Conservation (phyloP, 2,888 invertebrate species). For the Drosophila macrospina region DNA sequence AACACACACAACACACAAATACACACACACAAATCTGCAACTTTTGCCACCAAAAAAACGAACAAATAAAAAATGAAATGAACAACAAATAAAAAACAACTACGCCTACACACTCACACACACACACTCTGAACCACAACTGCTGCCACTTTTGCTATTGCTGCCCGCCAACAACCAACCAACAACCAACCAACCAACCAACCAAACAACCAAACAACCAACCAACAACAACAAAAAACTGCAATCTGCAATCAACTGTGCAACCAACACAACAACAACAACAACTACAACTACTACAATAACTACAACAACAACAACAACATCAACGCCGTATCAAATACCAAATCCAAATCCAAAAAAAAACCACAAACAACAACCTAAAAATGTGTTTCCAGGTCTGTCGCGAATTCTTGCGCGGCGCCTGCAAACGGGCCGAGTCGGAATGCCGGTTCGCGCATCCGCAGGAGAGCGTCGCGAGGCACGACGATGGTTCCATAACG, state of each 20-base stretch:
- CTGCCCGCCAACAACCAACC: conserved; percentile 74
- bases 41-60: conserved; percentile 43
- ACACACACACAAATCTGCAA: conserved; percentile 57
- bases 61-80: conserved; percentile 33
- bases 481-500: conserved; percentile 99
- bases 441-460: conserved; percentile 99
- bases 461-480: conserved; percentile 97
- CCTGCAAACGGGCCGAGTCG: conserved; percentile 98
- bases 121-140: conserved; percentile 67
- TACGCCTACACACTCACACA: conserved; percentile 52
- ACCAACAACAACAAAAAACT: conserved; percentile 55
- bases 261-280: conserved; percentile 59
- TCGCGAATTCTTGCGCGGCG: conserved; percentile 99
- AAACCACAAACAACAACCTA: conserved; percentile 36
- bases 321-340: conserved; percentile 46
- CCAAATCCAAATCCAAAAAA: conserved; percentile 34
- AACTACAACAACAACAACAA: conserved; percentile 31
- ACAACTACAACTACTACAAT: conserved; percentile 51
- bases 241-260: conserved; percentile 69
- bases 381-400: conserved; percentile 90
- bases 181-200: conserved; percentile 55
- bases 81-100: conserved; percentile 24
- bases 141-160: conserved; percentile 82
- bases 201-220: conserved; percentile 48
- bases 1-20: conserved; percentile 61